Conservation (phyloP, 2,113 vertebrate genomes). For the Stigmatopora argus region DNA sequence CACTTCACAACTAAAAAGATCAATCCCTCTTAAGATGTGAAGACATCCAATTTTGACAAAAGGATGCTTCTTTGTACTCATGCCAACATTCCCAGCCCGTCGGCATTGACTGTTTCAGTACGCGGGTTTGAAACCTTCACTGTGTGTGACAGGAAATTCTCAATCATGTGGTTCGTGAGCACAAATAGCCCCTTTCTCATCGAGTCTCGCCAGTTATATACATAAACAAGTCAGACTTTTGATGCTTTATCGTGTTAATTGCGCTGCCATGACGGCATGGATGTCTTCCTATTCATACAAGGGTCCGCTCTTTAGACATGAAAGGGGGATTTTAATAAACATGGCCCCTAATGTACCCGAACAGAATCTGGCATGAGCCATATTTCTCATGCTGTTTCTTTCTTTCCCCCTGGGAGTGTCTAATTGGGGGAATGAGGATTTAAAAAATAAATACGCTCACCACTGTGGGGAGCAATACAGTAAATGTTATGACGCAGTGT, state of each 20-base stretch:
- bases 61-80: conserved; percentile 22
- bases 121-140: conserved; percentile 2
- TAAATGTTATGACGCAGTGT: conserved; percentile 5
- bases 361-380: conserved; percentile 20
- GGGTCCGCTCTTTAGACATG: conserved; percentile 5
- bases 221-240: conserved; percentile 8
- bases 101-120: conserved; percentile 19
- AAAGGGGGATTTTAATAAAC: conserved; percentile 7
- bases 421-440: conserved; percentile 24
- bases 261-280: conserved; percentile 13
- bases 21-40: neutral
- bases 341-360: conserved; percentile 3
- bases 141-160: conserved; percentile 29
- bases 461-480: conserved; percentile 9
- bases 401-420: conserved; percentile 37
- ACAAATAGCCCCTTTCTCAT: conserved; percentile 7
- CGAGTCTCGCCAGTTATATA: conserved; percentile 1
- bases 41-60: conserved; percentile 28
- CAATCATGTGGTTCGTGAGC: conserved; percentile 27
- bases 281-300: neutral
- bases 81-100: conserved; percentile 29
- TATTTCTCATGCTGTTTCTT: conserved; percentile 6
- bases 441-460: conserved; percentile 42
- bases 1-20: conserved; percentile 1
- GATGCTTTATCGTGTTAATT: conserved; percentile 10